Evolutionary conservation across 1,140 invertebrate species (phyloP).

Genomic region (Trachymyrmex septentrionalis): DNA sequence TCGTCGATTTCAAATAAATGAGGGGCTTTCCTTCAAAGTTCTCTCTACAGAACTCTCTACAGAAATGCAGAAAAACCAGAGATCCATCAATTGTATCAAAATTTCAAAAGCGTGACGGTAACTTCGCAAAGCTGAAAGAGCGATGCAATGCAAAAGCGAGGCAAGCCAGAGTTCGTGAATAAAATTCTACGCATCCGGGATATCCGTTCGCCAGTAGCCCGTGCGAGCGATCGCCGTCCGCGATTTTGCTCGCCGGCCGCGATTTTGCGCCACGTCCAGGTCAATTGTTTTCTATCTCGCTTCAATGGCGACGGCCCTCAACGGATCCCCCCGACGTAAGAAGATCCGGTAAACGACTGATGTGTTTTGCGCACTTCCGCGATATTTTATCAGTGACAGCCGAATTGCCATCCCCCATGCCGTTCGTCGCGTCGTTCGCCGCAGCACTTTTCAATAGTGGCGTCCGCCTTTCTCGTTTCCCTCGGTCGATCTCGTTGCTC

Average conservation of each 20-base stretch:
- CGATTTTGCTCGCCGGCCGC: neutral
- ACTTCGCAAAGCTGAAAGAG: constrained; percentile 26
- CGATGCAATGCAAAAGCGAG: constrained; percentile 2
- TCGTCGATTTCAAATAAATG: constrained; percentile 17
- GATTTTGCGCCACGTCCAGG: constrained; percentile 41
- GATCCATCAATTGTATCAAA: constrained; percentile 29
- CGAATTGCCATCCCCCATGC: constrained; percentile 55
- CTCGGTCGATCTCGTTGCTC: neutral
- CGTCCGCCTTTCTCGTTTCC: neutral
- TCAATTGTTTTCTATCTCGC: constrained; percentile 57
- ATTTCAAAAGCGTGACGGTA: constrained; percentile 10
- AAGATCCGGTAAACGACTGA: constrained; percentile 50
- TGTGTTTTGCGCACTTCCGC: constrained; percentile 66
- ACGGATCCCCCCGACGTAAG: constrained; percentile 35
- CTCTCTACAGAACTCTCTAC: neutral
- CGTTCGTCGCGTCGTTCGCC: constrained; percentile 61
- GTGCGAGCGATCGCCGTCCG: neutral
- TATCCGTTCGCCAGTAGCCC: constrained; percentile 3
- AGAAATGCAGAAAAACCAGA: neutral
- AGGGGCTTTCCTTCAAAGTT: constrained; percentile 3
- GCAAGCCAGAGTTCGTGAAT: constrained; percentile 4
- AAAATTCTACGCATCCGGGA: constrained; percentile 30
- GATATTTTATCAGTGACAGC: constrained; percentile 74
- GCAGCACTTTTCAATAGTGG: constrained; percentile 66
- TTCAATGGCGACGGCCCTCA: constrained; percentile 39